These are phyloP conservation scores for Tribolium madens DNA, from an alignment of 1,140 invertebrate genomes.

Conservation along the genomic window DNA sequence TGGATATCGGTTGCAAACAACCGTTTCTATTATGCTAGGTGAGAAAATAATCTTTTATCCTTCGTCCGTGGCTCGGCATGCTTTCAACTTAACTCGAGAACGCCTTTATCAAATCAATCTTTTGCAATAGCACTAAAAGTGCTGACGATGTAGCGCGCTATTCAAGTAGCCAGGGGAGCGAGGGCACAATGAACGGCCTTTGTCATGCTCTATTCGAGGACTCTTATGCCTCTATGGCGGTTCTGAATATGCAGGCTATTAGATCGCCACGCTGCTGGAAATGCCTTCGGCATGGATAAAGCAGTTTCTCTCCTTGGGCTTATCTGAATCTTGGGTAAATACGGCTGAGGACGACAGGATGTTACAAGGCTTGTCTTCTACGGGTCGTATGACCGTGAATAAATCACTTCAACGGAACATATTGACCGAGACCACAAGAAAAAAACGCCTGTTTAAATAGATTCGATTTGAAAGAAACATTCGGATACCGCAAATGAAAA, in stretches of 20 bases:
- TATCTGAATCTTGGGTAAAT: constrained; percentile 24
- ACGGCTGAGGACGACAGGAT: neutral
- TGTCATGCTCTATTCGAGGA: constrained; percentile 56
- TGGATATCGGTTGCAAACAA: constrained; percentile 4
- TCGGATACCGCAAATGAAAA: constrained; percentile 20
- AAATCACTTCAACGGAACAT: constrained; percentile 10
- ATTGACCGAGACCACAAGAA: neutral
- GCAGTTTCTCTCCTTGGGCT: neutral
- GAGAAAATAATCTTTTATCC: constrained; percentile 58
- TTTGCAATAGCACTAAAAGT: constrained; percentile 58
- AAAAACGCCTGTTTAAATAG: constrained; percentile 22
- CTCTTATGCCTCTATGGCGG: constrained; percentile 51
- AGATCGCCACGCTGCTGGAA: constrained; percentile 47
- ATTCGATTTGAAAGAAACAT: constrained; percentile 29
- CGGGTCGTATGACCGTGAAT: constrained; percentile 11
- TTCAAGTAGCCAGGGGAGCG: constrained; percentile 57
- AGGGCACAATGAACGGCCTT: constrained; percentile 57
- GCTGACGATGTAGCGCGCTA: constrained; percentile 60
- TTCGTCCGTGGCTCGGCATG: constrained; percentile 38
- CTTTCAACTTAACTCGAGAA: constrained; percentile 56
- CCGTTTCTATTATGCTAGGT: constrained; percentile 42
- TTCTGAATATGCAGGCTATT: constrained; percentile 59
- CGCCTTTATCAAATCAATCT: constrained; percentile 62
- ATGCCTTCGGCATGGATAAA: constrained; percentile 4
- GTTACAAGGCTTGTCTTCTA: constrained; percentile 20